Evolutionary conservation across 2,888 invertebrate species (phyloP), one percentile per base, ranked within the genome.

Genomic region (Lissocephala sabroskyi): DNA sequence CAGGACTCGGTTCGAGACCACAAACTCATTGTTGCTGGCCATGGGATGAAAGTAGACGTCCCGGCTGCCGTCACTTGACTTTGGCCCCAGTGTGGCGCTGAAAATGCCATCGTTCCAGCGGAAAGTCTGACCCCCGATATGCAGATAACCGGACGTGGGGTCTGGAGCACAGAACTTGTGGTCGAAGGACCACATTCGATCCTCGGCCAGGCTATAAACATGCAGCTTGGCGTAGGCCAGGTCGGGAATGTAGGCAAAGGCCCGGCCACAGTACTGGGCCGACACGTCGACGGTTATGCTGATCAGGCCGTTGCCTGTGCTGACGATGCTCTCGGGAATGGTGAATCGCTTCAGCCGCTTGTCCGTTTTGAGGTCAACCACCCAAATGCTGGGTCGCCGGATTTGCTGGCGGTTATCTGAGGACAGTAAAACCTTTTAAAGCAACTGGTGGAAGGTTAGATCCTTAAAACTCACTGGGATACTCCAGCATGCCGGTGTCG

Each of bases 91-190:
- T 0, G 90, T 89, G 1, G 91, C 80, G 50, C 93, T 92, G 82
- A 94, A 93, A 9, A 94, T 86, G 0, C 93, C 93, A 71, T 94
- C 94, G 56, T 89, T 89, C 93, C 93, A 94, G 73, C 91, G 90
- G 85, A 93, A 94, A 0, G 86, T 83, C 62, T 91, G 87, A 0
- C 90, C 91, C 23, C 89, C 89, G 42, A 93, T 86, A 41, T 86
- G 85, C 46, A 91, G 87, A 61, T 91, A 89, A 0, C 92, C 92
- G 66, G 86, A 85, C 0, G 88, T 70, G 0, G 94, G 92, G 75
- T 92, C 91, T 64, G 92, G 89, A 66, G 87, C 87, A 82, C 93
- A 93, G 73, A 88, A 93, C 71, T 92, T 92, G 67, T 94, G 93
- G 0, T 81, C 79, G n/a, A 90, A 86, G 29, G 91, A 83, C 92